Conservation (phyloP, 2,888 invertebrate species). For the Thereva unica region DNA sequence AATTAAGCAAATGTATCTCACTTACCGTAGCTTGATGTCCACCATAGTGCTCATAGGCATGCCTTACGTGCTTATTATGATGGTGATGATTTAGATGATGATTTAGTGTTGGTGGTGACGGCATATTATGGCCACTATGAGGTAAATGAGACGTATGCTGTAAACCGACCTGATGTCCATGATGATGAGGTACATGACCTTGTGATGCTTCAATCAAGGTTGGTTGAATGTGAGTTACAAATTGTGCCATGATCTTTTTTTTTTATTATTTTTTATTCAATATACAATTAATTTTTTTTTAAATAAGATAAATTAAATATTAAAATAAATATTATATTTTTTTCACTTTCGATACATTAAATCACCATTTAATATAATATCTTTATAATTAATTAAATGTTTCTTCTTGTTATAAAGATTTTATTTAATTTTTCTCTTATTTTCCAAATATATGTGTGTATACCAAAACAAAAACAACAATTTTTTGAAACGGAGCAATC, state of each 20-base stretch:
- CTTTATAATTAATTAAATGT: too few relatives aligned
- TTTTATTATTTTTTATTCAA: slow-evolving; percentile 23
- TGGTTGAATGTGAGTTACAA: slow-evolving; percentile 65
- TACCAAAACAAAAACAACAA: too few relatives aligned
- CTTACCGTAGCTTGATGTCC: slow-evolving; percentile 33
- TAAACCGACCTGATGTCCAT: slow-evolving; percentile 59
- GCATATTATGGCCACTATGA: slow-evolving; percentile 59
- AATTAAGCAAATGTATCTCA: slow-evolving; percentile 1
- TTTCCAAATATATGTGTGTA: too few relatives aligned
- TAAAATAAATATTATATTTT: background rate
- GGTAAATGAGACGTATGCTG: slow-evolving; percentile 58
- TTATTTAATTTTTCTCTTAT: too few relatives aligned
- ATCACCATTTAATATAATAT: background rate
- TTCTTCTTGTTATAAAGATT: too few relatives aligned
- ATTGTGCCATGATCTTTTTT: slow-evolving; percentile 61
- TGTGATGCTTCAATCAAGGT: slow-evolving; percentile 64
- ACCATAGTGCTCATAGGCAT: slow-evolving; percentile 40
- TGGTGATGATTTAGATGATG: slow-evolving; percentile 51
- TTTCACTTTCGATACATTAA: slow-evolving; percentile 19
- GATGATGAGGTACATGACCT: slow-evolving; percentile 62
- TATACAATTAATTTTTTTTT: slow-evolving; percentile 5
- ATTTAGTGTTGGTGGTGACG: slow-evolving; percentile 54
- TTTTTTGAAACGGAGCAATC: background rate
- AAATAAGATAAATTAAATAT: background rate
- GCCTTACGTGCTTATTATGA: slow-evolving; percentile 37